Percentiles rank a stretch among this genome's conserved stretches.
Conservation (phyloP, 2,888 invertebrate genomes). For the Dynastes hyllus region DNA sequence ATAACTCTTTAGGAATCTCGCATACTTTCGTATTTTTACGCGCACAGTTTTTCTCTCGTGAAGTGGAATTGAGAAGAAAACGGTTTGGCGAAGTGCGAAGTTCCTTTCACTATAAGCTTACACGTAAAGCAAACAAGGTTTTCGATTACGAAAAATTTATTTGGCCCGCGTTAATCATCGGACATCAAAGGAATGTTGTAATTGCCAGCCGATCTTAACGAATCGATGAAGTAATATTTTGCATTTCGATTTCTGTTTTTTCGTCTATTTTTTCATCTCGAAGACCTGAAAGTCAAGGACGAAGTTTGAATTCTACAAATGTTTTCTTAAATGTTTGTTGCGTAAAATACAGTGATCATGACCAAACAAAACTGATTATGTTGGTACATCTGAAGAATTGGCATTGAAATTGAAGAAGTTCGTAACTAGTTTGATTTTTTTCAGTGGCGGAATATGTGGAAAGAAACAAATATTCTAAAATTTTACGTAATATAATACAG, state of each 20-base stretch:
- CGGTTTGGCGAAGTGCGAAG: not conserved
- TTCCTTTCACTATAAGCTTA: not conserved
- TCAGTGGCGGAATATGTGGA: no score
- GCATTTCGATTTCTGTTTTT: not conserved
- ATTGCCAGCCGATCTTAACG: not conserved
- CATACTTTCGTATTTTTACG: not conserved
- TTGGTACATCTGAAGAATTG: no score
- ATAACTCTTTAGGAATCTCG: constrained; percentile 1
- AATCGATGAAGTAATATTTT: constrained; percentile 2
- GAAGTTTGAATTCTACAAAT: no score
- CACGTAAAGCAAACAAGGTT: not conserved
- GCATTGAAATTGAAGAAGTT: no score
- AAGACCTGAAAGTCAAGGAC: no score
- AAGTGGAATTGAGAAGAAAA: not conserved
- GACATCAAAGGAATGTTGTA: constrained; percentile 16
- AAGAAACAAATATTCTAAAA: no score
- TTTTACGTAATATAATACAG: no score
- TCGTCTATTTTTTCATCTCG: no score
- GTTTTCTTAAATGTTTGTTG: no score
- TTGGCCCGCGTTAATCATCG: not conserved
- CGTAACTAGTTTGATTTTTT: no score
- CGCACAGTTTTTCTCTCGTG: not conserved
- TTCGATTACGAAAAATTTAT: not conserved
- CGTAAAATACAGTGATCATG: no score
- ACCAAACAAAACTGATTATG: no score